phyloP scores from a whole-genome alignment of 64 coral and sea anemone species.

The Platygyra sinensis region DNA sequence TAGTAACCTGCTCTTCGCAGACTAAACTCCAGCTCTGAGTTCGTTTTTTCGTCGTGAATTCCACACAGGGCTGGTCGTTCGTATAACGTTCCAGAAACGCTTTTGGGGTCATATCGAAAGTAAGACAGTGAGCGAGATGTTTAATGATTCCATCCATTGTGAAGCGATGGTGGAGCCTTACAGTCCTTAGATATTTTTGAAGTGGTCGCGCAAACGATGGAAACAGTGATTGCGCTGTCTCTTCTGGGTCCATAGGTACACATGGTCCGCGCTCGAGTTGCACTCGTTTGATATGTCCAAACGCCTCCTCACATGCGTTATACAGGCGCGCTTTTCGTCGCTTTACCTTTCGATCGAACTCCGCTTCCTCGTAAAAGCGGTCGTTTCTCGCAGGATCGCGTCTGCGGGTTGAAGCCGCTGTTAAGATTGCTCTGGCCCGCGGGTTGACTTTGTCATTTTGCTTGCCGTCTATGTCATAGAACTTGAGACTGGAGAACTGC shows the following conservation, averaged over 20 bases:
- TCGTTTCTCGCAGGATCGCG: constrained; percentile 91
- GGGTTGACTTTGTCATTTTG: constrained; percentile 88
- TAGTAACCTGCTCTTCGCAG: constrained; percentile 98
- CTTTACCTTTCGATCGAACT: constrained; percentile 89
- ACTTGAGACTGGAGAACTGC: constrained; percentile 93
- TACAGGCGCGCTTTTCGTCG: constrained; percentile 79
- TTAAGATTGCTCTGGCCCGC: constrained; percentile 84
- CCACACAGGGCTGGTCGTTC: constrained; percentile 88
- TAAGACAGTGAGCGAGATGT: constrained; percentile 96
- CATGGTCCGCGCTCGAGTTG: constrained; percentile 95
- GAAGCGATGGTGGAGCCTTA: constrained; percentile 93
- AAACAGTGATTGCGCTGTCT: constrained; percentile 96
- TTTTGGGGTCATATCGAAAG: constrained; percentile 97
- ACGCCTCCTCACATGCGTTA: constrained; percentile 88
- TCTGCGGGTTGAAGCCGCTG: constrained; percentile 83
- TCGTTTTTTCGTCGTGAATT: constrained; percentile 65
- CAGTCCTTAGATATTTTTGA: constrained; percentile 97
- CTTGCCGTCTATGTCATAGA: constrained; percentile 97
- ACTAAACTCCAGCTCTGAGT: constrained; percentile 92
- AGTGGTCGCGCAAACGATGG: constrained; percentile 96
- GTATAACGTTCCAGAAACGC: constrained; percentile 98
- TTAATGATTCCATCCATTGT: constrained; percentile 98
- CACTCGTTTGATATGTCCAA: constrained; percentile 87
- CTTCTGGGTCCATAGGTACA: constrained; percentile 97
- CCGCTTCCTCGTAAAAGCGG: constrained; percentile 98